phyloP scores from a whole-genome alignment of 2,113 vertebrate species.

The Cyanistes caeruleus region DNA sequence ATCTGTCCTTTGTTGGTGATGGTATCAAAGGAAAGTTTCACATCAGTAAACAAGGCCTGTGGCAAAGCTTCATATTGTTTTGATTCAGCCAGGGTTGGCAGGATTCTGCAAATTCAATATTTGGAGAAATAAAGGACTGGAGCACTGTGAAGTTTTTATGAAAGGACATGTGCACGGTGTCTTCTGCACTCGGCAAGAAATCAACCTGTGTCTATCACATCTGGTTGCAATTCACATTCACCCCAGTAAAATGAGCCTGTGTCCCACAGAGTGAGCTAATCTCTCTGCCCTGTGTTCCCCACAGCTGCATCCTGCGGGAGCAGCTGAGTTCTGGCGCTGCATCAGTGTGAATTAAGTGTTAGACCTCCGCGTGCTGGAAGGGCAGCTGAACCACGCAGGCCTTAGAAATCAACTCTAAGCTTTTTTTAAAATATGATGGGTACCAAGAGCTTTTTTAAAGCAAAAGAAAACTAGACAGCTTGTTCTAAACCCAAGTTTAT shows the following conservation, averaged over 20 bases:
- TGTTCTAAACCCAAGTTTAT: not conserved
- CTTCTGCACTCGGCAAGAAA: not conserved
- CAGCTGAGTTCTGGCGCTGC: not conserved
- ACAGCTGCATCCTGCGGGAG: not conserved
- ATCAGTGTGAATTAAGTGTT: not conserved
- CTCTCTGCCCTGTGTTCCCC: not conserved
- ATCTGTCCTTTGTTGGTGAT: not conserved
- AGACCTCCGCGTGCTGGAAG: not conserved
- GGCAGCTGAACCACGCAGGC: not conserved
- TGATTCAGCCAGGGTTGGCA: not conserved
- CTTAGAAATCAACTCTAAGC: not conserved
- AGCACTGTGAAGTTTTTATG: not conserved
- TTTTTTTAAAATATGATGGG: not conserved
- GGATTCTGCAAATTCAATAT: not conserved
- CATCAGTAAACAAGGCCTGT: not conserved
- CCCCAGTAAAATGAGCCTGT: not conserved
- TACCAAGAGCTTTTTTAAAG: not conserved
- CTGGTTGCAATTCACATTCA: not conserved
- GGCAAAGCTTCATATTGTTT: not conserved
- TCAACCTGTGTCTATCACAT: not conserved
- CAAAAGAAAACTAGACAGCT: not conserved
- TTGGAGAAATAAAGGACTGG: not conserved
- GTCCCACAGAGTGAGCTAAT: not conserved
- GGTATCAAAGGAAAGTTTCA: not conserved
- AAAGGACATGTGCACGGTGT: rapidly evolving